Evolutionary conservation across 2,113 vertebrate species (phyloP).

Genomic region (Clarias gariepinus): DNA sequence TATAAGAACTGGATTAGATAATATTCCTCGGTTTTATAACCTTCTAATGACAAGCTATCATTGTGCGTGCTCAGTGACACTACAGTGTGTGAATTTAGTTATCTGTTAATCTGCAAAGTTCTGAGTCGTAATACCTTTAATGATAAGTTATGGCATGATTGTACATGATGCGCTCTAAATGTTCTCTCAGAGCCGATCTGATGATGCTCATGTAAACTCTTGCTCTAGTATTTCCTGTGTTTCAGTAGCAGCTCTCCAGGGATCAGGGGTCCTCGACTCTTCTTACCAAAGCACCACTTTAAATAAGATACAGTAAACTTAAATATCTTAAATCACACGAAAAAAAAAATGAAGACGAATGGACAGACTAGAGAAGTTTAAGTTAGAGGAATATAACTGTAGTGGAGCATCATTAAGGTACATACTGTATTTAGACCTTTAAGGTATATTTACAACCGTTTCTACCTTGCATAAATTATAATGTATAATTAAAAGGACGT

Average conservation of each 20-base stretch:
- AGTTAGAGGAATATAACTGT: neutral
- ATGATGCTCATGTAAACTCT: constrained; percentile 38
- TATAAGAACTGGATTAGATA: constrained; percentile 9
- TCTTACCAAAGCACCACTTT: neutral
- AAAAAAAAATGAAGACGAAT: neutral
- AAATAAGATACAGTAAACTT: neutral
- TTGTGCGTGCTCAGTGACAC: neutral
- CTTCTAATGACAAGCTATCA: neutral
- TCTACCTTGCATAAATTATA: neutral
- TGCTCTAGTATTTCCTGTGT: constrained; percentile 44
- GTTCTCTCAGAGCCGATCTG: constrained; percentile 23
- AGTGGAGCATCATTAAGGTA: neutral
- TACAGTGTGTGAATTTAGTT: neutral
- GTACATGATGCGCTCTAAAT: constrained; percentile 37
- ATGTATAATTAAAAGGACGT: too few relatives aligned
- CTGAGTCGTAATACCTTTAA: neutral
- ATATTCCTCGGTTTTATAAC: neutral
- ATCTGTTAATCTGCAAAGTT: neutral
- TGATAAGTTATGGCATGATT: constrained; percentile 10
- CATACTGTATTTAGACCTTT: neutral
- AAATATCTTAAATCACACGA: neutral
- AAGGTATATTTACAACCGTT: neutral
- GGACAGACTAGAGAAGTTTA: too few relatives aligned
- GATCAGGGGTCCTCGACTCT: neutral
- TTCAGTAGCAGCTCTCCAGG: constrained; percentile 24